phyloP scores from a whole-genome alignment of 1,140 invertebrate species.

The Drosophila mauritiana region DNA sequence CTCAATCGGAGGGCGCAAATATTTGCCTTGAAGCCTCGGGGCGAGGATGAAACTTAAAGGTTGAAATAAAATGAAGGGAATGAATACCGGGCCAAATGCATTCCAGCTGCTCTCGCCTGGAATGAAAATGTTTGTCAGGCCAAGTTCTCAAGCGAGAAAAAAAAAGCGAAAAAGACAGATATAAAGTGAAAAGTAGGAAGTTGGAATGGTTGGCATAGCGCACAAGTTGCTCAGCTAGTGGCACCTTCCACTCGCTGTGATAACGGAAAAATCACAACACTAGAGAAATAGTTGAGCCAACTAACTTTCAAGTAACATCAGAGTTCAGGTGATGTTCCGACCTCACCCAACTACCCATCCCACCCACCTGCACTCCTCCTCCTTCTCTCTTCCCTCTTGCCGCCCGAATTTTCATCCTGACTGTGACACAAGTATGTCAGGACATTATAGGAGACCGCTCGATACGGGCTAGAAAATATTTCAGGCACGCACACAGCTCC shows the following conservation, averaged over 20 bases:
- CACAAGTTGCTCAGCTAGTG: conserved; percentile 55
- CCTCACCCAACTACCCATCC: conserved; percentile 8
- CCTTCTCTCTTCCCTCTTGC: neutral
- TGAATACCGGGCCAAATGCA: conserved; percentile 54
- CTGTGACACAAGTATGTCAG: conserved; percentile 50
- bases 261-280: conserved; percentile 66
- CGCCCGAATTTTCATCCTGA: conserved; percentile 2
- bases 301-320: conserved; percentile 63
- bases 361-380: neutral
- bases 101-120: conserved; percentile 42
- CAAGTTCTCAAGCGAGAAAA: conserved; percentile 40
- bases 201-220: conserved; percentile 63
- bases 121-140: conserved; percentile 73
- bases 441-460: conserved; percentile 43
- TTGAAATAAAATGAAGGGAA: conserved; percentile 23
- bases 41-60: conserved; percentile 53
- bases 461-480: conserved; percentile 49
- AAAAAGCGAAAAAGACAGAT: neutral
- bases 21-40: conserved; percentile 37
- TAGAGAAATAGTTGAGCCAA: conserved; percentile 74
- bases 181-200: conserved; percentile 12
- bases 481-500: conserved; percentile 70
- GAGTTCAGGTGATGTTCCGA: conserved; percentile 62
- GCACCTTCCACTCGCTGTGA: conserved; percentile 35
- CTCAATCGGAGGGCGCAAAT: conserved; percentile 66